phyloP scores from a whole-genome alignment of 1,140 invertebrate species.

The Apis cerana region DNA sequence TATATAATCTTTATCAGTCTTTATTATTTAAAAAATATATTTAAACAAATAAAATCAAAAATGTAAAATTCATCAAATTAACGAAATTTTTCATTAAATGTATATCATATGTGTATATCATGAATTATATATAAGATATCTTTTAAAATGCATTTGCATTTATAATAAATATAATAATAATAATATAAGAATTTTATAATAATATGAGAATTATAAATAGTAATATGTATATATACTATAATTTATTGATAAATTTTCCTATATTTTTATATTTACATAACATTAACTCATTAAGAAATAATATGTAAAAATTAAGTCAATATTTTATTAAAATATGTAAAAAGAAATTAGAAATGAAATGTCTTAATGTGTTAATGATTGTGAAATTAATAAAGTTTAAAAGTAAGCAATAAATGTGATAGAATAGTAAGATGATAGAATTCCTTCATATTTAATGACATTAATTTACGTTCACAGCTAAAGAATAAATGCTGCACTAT shows the following conservation, averaged over 20 bases:
- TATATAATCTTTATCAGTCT: conserved; percentile 25
- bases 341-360: too few species aligned
- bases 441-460: background rate
- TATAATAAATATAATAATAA: conserved; percentile 20
- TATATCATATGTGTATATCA: too few species aligned
- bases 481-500: background rate
- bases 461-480: background rate
- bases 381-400: background rate
- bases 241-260: background rate
- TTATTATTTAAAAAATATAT: conserved; percentile 6
- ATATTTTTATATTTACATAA: conserved; percentile 16
- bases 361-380: background rate
- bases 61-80: background rate
- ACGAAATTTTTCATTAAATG: background rate
- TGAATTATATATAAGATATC: background rate
- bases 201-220: too few species aligned
- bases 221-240: too few species aligned
- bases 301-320: too few species aligned
- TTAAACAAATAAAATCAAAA: conserved; percentile 1
- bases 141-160: background rate
- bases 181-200: too few species aligned
- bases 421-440: background rate
- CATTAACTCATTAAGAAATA: too few species aligned
- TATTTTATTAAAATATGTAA: too few species aligned
- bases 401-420: too few species aligned